Base-by-base conservation (phyloP, 1,140 invertebrate species). In the Brachionus rotundiformis region DNA sequence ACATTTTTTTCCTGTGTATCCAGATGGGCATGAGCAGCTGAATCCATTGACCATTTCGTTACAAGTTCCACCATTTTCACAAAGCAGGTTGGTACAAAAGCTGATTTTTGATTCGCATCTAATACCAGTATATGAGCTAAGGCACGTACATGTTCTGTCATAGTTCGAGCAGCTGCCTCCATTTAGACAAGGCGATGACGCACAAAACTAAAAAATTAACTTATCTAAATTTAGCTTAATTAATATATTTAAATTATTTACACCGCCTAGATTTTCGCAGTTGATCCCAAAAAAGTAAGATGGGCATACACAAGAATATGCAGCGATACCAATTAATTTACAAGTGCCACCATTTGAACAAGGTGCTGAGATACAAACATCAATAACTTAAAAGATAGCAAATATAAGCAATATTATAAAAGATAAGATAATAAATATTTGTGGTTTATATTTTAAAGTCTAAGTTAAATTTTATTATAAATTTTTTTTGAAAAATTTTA, bases 241-340 rank as follows among this genome's bases (percentile, higher is more conserved):
- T 25, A 47, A 27, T n/a, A 5, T 39, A n/a, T 19, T 27, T 71
- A 7, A 11, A 8, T 13, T 10, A 80, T 7, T 59, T 59, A 59
- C 44, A 44, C 33, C 19, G 11, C 73, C 54, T 29, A 5, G 29
- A 44, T 25, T 71, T 39, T 61, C 27, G 65, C 76, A 80, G 39
- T 73, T 79, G 1, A 54, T 44, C 73, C 83, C 84, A 31, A 82
- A 81, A 49, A 71, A 84, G 19, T 83, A 82, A 27, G 61, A 0
- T 23, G 63, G 39, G 83, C 84, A 84, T 29, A 49, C 39, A 76
- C 84, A 84, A 23, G 10, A 39, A 41, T 81, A 84, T 27, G 68
- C 82, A 10, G 86, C 86, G 0, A 83, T 83, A 0, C 83, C 85
- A 75, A 88, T 87, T n/a, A n/a, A n/a, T 36, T 85, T 49, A 82